A percentile compares a stretch with the other conserved stretches of the same genome.
Evolutionary conservation across 2,113 vertebrate genomes (phyloP).

Genomic region (Gallinago undulata): DNA sequence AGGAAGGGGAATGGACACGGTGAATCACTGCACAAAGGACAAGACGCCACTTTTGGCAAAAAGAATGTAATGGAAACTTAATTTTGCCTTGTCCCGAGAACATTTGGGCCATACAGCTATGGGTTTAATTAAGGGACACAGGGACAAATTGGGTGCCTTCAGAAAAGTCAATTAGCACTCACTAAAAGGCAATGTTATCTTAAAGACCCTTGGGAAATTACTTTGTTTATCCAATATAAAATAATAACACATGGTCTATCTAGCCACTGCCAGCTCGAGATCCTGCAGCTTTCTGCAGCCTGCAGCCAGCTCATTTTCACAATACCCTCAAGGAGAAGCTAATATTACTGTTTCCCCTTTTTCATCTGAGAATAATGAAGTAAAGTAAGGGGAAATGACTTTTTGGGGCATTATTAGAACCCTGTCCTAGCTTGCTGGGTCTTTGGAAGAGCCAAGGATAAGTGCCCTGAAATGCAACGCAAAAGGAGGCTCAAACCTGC

Average conservation of each 20-base stretch:
- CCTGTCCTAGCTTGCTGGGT: neutral
- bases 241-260: neutral
- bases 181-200: neutral
- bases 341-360: neutral
- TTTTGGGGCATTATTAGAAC: neutral
- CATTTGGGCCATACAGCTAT: neutral
- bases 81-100: neutral
- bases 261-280: neutral
- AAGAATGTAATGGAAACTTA: neutral
- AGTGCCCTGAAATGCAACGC: neutral
- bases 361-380: neutral
- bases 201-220: constrained; percentile 1
- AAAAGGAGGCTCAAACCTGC: neutral
- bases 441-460: neutral
- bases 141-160: neutral
- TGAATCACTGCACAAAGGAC: neutral
- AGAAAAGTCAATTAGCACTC: constrained; percentile 1
- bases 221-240: neutral
- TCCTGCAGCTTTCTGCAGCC: neutral
- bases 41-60: neutral
- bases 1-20: neutral
- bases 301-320: neutral
- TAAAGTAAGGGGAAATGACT: neutral
- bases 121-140: neutral
- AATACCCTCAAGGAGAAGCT: neutral